Evolutionary conservation across 2,888 invertebrate species (phyloP).

Genomic region (Rhyacophila evoluta): DNA sequence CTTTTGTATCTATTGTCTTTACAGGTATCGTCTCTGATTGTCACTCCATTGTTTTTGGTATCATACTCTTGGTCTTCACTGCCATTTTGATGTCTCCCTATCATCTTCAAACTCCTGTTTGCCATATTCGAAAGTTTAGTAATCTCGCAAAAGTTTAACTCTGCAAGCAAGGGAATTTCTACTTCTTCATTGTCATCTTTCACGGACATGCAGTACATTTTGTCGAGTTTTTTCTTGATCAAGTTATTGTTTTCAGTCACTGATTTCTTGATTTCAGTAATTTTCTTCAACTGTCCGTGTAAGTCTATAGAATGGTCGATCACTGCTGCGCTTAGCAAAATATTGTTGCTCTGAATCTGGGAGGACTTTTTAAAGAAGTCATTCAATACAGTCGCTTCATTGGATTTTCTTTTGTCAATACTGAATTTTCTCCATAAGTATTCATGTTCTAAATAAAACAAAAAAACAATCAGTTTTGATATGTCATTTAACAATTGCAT

Average conservation of each 20-base stretch:
- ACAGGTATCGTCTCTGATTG: not conserved
- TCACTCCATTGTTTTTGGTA: constrained; percentile 65
- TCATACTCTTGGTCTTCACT: constrained; percentile 55
- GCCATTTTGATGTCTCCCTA: constrained; percentile 51
- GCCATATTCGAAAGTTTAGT: constrained; percentile 67
- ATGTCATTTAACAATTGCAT: too few relatives aligned
- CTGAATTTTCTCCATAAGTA: constrained; percentile 74
- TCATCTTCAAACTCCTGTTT: constrained; percentile 64
- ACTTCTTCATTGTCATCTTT: constrained; percentile 54
- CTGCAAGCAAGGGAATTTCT: constrained; percentile 63
- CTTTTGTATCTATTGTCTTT: constrained; percentile 57
- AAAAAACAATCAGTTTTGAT: too few relatives aligned
- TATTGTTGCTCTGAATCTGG: constrained; percentile 4
- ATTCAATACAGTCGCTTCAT: constrained; percentile 65
- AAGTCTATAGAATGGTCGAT: constrained; percentile 58
- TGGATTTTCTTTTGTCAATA: constrained; percentile 72
- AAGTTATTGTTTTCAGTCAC: constrained; percentile 67
- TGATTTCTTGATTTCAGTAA: constrained; percentile 65
- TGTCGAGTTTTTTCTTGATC: constrained; percentile 64
- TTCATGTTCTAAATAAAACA: constrained; percentile 70
- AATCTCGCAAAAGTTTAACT: constrained; percentile 67
- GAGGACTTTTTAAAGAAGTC: constrained; percentile 62
- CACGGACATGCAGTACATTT: constrained; percentile 51
- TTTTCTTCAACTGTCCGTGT: constrained; percentile 62
- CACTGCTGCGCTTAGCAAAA: constrained; percentile 30